A percentile compares a stretch with the other conserved stretches of the same genome.
Conservation (phyloP, 2,797 vertebrate genomes). For the Staurois parvus region DNA sequence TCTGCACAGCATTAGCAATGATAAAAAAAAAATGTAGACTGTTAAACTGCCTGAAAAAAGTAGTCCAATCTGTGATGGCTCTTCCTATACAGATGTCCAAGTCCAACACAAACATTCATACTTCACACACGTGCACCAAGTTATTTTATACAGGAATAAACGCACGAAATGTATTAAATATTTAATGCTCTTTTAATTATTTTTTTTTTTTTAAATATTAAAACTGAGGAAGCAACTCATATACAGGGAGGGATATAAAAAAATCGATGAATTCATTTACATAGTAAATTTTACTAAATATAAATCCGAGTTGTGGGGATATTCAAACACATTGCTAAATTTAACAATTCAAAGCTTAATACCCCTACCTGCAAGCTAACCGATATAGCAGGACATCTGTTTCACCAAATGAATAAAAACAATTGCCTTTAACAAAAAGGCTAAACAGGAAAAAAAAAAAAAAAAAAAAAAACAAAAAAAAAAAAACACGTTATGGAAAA, state of each 20-base stretch:
- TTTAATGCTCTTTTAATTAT: constrained; percentile 37
- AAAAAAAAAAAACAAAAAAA: not conserved
- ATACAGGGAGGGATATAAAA: constrained; percentile 5
- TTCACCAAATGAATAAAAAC: not conserved
- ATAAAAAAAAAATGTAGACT: no score
- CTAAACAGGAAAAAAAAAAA: not conserved
- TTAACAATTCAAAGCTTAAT: constrained; percentile 15
- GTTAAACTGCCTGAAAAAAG: no score
- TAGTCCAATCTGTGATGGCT: no score
- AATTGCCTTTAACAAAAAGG: constrained; percentile 21
- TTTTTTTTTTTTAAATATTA: constrained; percentile 49
- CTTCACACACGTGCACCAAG: not conserved
- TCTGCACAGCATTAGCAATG: no score
- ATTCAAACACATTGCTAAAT: constrained; percentile 13
- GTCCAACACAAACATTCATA: no score
- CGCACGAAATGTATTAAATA: not conserved
- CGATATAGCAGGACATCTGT: constrained; percentile 19
- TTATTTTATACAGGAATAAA: not conserved
- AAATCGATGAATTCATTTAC: constrained; percentile 44
- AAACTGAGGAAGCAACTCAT: constrained; percentile 57
- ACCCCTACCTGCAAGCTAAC: constrained; percentile 14
- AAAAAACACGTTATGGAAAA: no score
- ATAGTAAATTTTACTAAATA: constrained; percentile 55
- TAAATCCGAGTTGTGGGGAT: constrained; percentile 17
- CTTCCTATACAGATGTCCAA: no score